Conservation (phyloP, 2,113 vertebrate species). For the Ciconia stormi region DNA sequence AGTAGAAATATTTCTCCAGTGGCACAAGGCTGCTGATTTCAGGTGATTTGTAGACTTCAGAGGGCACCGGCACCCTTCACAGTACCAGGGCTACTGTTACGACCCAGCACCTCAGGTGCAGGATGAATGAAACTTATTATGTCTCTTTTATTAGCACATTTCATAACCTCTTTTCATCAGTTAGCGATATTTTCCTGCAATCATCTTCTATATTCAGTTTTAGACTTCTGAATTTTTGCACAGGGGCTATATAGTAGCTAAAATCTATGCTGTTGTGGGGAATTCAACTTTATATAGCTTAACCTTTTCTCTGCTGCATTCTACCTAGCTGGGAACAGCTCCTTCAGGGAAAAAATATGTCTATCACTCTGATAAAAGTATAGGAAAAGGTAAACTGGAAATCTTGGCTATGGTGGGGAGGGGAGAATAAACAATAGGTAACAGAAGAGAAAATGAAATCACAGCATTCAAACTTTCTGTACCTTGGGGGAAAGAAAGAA, state of each 20-base stretch:
- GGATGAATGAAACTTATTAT: neutral
- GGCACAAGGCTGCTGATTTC: neutral
- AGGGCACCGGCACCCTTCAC: neutral
- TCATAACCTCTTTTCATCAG: slow-evolving; percentile 28
- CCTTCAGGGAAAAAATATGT: neutral
- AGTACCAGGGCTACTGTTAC: neutral
- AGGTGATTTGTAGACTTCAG: neutral
- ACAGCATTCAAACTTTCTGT: slow-evolving; percentile 53
- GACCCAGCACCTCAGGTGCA: neutral
- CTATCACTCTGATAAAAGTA: neutral
- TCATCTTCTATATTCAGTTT: slow-evolving; percentile 25
- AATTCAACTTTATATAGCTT: neutral
- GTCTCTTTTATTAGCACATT: neutral
- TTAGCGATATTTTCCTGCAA: neutral
- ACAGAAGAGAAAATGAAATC: slow-evolving; percentile 66
- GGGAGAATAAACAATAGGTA: neutral
- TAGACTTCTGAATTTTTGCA: slow-evolving; percentile 34
- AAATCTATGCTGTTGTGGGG: neutral
- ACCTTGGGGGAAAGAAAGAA: slow-evolving; percentile 26
- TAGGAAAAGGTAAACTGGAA: neutral
- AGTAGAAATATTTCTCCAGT: neutral
- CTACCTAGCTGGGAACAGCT: neutral
- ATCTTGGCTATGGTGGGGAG: neutral
- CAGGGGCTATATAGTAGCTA: neutral
- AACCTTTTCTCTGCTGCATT: slow-evolving; percentile 13